Evolutionary conservation across 2,888 invertebrate genomes (phyloP).

Genomic region (Sialis fuliginosa): DNA sequence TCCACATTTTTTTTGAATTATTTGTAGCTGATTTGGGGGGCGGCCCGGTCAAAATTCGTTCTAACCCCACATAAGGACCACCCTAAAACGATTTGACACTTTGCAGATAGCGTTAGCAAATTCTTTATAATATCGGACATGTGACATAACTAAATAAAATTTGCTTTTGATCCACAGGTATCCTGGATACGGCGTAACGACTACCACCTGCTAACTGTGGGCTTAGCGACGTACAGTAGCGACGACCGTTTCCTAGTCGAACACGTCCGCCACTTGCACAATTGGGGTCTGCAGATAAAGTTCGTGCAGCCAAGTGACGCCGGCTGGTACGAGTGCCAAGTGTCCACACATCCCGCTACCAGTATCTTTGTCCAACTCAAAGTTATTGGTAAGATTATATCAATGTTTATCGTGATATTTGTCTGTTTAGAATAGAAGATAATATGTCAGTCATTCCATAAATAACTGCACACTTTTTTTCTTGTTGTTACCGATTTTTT

Average conservation of each 20-base stretch:
- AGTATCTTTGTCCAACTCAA: conserved; percentile 58
- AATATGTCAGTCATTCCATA: no score
- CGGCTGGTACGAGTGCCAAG: conserved; percentile 64
- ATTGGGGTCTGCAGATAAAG: conserved; percentile 47
- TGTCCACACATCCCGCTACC: conserved; percentile 62
- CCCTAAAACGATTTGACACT: not conserved
- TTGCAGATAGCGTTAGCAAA: not conserved
- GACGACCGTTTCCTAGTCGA: conserved; percentile 48
- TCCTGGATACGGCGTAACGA: conserved; percentile 55
- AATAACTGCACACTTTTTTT: no score
- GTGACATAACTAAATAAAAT: not conserved
- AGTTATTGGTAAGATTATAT: conserved; percentile 43
- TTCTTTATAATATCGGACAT: not conserved
- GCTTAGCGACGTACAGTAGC: conserved; percentile 47
- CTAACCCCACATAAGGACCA: no score
- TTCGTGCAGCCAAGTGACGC: conserved; percentile 52
- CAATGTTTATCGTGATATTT: not conserved
- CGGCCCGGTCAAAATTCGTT: no score
- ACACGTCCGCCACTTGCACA: conserved; percentile 40
- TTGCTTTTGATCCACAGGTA: conserved; percentile 25
- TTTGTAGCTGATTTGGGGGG: no score
- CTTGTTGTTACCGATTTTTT: no score
- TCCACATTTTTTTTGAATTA: no score
- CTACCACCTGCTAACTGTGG: conserved; percentile 50
- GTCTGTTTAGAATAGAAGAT: no score